Evolutionary conservation across 2,888 invertebrate species (phyloP), one percentile per base, ranked within the genome.

Genomic region (Pristionchus japonicus): DNA sequence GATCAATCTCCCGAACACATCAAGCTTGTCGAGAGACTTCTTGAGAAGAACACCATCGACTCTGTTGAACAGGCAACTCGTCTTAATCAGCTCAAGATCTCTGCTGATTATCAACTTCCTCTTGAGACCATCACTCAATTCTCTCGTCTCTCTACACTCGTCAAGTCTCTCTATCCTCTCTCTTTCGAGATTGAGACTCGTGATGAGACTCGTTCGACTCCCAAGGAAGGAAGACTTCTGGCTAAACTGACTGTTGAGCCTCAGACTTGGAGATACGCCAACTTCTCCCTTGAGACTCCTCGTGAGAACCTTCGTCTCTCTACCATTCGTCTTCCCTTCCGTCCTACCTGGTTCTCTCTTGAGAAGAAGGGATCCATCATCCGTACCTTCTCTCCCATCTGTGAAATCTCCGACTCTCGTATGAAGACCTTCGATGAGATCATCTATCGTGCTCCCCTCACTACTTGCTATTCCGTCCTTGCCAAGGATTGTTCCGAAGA

Each of bases 401-500:
- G 91, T 90, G 89, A 89, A 57, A 90, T 92, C 61, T 77, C 89
- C 88, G 82, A 80, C 61, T 88, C 91, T 77, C 88, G 89, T 74
- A 89, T 94, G 88, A 85, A 89, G 87, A 94, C 94, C 84, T 94
- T 94, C 91, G 94, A 95, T 89, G 90, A 91, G 47, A 91, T 93
- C 67, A 80, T 87, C 87, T 93, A 91, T 91, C 89, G 91, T 34
- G 93, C 92, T 57, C 92, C 93, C 57, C 87, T 94, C 85, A 91
- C 92, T 87, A 91, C 88, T 70, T 95, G 95, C 92, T 95, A 93
- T 91, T 93, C 94, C 84, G 93, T 95, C 40, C 89, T 95, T 89
- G 94, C 94, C 90, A 95, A 95, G 92, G 95, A 95, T 91, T 95
- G 95, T 91, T 93, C 94, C 31, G 91, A 93, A 40, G 70, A 90